Base-by-base conservation (phyloP, 2,113 vertebrate species). In the Tetrao urogallus region DNA sequence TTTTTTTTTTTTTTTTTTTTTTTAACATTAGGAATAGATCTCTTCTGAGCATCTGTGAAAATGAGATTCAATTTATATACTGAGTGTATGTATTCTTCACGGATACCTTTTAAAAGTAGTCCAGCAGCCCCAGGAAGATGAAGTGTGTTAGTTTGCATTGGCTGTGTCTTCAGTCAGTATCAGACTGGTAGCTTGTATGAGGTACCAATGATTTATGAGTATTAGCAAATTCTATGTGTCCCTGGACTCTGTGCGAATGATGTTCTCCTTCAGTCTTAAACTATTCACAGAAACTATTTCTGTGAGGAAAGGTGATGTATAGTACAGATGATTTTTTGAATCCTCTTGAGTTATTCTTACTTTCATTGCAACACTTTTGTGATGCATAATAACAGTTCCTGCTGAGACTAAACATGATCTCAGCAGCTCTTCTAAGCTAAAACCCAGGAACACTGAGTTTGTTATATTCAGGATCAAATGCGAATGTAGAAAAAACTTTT, bases 401-500 rank as follows among this genome's bases (percentile, higher is more conserved):
- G 67, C 87, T 83, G 94, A 85, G 96, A 78, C 63, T 90, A 95
- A 94, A 70, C 77, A 69, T 43, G 25, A 66, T 56, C 64, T 93
- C 63, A 79, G 52, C 36, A 82, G 58, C 80, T 86, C 45, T 86
- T 82, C 58, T 72, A 77, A 90, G 74, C 63, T 78, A 67, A 92
- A 95, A 95, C 24, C 21, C 27, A 69, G 14, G 60, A 73, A 32
- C 47, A 27, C 45, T 78, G 71, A 94, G 58, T 64, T 77, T 91
- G 88, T 97, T 93, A 92, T 81, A 87, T 47, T 90, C 60, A 81
- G 38, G 63, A 74, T 78, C 57, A 88, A 95, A 82, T 47, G 83
- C 30, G 96, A 93, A 93, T 84, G 78, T 32, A 70, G 50, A 38
- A 85, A 90, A 94, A 43, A 54, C 64, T 45, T 48, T 82, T 85